These are phyloP conservation scores for Pterois miles DNA, from an alignment of 2,797 vertebrate genomes.

Conservation along the genomic window DNA sequence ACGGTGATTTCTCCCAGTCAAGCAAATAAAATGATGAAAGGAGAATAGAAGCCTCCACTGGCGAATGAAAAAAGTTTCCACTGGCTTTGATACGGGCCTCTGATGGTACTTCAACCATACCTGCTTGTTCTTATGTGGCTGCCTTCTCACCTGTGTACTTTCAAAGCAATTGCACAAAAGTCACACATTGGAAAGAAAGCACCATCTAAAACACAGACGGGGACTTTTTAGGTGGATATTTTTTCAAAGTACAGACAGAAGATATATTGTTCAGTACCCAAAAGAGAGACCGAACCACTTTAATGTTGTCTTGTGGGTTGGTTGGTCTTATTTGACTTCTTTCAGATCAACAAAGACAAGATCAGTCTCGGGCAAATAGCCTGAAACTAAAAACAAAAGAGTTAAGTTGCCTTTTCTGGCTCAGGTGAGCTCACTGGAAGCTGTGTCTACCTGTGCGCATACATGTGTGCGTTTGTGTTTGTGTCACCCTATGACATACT, in stretches of 20 bases:
- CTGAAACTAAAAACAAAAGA: constrained; percentile 48
- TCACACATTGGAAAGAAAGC: constrained; percentile 37
- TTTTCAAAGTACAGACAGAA: constrained; percentile 26
- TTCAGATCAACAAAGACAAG: constrained; percentile 11
- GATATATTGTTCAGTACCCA: not conserved
- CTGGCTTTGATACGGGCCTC: constrained; percentile 58
- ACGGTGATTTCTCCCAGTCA: constrained; percentile 34
- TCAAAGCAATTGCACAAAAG: constrained; percentile 41
- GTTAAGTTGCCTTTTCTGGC: constrained; percentile 46
- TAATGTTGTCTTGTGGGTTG: not conserved
- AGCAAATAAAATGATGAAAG: constrained; percentile 70
- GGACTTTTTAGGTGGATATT: constrained; percentile 20
- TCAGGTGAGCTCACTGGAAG: constrained; percentile 58
- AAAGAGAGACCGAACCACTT: not conserved
- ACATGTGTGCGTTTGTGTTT: constrained; percentile 11
- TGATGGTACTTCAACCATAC: constrained; percentile 57
- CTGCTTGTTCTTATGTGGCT: constrained; percentile 59
- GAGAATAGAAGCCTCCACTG: constrained; percentile 14
- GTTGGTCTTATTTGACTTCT: not conserved
- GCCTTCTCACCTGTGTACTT: constrained; percentile 48
- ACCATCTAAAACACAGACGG: constrained; percentile 1
- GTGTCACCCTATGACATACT: constrained; percentile 63
- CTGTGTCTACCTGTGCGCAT: not conserved
- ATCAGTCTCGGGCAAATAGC: constrained; percentile 1
- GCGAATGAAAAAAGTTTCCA: constrained; percentile 44